phyloP scores from a whole-genome alignment of 2,888 invertebrate species.

The Malacosoma neustria region DNA sequence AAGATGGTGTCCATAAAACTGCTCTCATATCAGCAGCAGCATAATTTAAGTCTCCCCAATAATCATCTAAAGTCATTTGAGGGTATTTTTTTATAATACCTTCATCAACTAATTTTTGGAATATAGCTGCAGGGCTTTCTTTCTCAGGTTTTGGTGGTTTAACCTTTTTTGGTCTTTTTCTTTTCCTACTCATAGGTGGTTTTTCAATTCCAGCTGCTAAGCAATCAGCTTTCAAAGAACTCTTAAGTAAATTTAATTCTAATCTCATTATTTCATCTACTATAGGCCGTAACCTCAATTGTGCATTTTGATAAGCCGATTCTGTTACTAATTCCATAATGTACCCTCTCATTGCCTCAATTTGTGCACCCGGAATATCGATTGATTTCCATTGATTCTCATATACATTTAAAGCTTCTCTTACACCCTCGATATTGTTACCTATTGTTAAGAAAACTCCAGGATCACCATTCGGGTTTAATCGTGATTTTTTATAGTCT shows the following conservation, averaged over 20 bases:
- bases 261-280: constrained; percentile 81
- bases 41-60: constrained; percentile 80
- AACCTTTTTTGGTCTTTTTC: constrained; percentile 50
- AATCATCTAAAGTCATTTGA: constrained; percentile 73
- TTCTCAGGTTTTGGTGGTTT: constrained; percentile 78
- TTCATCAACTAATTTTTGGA: constrained; percentile 80
- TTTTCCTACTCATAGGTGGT: constrained; percentile 36
- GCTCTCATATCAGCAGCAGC: constrained; percentile 69
- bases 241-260: constrained; percentile 70
- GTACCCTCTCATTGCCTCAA: constrained; percentile 76
- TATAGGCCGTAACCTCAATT: constrained; percentile 77
- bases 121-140: constrained; percentile 77
- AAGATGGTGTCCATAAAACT: constrained; percentile 49
- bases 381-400: constrained; percentile 47
- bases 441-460: constrained; percentile 46
- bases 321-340: constrained; percentile 79
- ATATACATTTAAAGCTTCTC: constrained; percentile 39
- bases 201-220: constrained; percentile 20
- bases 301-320: constrained; percentile 77
- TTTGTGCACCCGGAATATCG: constrained; percentile 54
- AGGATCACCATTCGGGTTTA: constrained; percentile 58
- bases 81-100: constrained; percentile 81
- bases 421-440: constrained; percentile 24
- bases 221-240: constrained; percentile 62
- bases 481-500: constrained; percentile 64